Conservation (phyloP, 1,140 invertebrate genomes). For the Telenomus remus region DNA sequence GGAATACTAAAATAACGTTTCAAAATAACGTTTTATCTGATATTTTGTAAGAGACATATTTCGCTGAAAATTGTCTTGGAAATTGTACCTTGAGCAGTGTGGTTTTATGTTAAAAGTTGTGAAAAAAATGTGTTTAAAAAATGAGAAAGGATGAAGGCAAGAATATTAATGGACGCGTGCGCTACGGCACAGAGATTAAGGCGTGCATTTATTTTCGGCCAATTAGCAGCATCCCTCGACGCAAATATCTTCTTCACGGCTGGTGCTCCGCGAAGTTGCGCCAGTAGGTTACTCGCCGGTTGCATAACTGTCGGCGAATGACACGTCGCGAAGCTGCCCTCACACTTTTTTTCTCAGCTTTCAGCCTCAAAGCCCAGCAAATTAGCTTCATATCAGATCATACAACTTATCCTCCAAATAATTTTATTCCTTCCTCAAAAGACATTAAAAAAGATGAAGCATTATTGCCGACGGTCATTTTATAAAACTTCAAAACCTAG, state of each 20-base stretch:
- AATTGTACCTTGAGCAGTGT: no score
- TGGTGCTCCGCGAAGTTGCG: constrained; percentile 44
- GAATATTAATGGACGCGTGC: constrained; percentile 37
- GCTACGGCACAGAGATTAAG: constrained; percentile 53
- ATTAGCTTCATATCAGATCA: constrained; percentile 6
- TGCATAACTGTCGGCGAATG: constrained; percentile 66
- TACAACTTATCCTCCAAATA: no score
- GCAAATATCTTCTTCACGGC: constrained; percentile 61
- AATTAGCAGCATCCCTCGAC: constrained; percentile 70
- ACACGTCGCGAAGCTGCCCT: constrained; percentile 18
- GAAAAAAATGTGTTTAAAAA: not conserved
- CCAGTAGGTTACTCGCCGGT: constrained; percentile 41
- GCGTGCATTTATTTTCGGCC: constrained; percentile 70
- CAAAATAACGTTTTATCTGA: no score
- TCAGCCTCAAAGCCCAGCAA: constrained; percentile 9
- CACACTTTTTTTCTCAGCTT: constrained; percentile 10
- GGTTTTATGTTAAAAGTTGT: not conserved
- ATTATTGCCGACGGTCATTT: no score
- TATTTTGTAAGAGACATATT: no score
- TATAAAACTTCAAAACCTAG: no score
- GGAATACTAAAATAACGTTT: no score
- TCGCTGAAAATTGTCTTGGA: no score
- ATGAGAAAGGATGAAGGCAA: constrained; percentile 1
- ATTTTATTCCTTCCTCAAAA: no score
- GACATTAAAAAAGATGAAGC: no score